phyloP scores from a whole-genome alignment of 2,888 invertebrate genomes.

The Cylindroiulus punctatus region DNA sequence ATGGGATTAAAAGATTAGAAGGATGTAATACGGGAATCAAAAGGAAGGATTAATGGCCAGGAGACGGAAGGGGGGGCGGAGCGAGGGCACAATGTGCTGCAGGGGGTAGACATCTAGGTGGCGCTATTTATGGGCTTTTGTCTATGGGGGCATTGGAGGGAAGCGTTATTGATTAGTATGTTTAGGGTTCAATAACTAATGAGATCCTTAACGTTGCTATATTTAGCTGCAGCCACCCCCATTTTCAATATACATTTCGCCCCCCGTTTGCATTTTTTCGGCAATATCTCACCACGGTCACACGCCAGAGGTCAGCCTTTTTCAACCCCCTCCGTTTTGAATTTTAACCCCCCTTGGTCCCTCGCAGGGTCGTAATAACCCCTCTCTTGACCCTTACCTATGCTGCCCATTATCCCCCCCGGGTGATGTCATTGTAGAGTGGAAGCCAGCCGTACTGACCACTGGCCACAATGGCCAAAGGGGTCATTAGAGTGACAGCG shows the following conservation, averaged over 20 bases:
- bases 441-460: constrained; percentile 47
- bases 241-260: constrained; percentile 49
- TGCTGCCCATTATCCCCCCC: constrained; percentile 31
- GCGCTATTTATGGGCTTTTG: constrained; percentile 44
- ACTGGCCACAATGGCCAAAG: constrained; percentile 53
- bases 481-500: constrained; percentile 51
- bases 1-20: constrained; percentile 54
- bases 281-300: constrained; percentile 1
- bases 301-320: not conserved
- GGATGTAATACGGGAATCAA: constrained; percentile 54
- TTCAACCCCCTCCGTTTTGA: constrained; percentile 35
- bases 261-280: constrained; percentile 48
- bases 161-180: constrained; percentile 50
- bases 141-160: constrained; percentile 24
- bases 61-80: constrained; percentile 4
- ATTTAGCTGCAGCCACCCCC: constrained; percentile 2
- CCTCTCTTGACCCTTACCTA: constrained; percentile 47
- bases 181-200: constrained; percentile 52
- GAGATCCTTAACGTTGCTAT: constrained; percentile 53
- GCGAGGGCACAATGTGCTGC: not conserved
- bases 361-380: not conserved
- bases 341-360: not conserved
- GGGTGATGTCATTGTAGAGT: constrained; percentile 45
- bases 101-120: constrained; percentile 38
- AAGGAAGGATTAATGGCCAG: constrained; percentile 51